Conservation (phyloP, 2,888 invertebrate species). For the Pycnomerus fuliginosus region DNA sequence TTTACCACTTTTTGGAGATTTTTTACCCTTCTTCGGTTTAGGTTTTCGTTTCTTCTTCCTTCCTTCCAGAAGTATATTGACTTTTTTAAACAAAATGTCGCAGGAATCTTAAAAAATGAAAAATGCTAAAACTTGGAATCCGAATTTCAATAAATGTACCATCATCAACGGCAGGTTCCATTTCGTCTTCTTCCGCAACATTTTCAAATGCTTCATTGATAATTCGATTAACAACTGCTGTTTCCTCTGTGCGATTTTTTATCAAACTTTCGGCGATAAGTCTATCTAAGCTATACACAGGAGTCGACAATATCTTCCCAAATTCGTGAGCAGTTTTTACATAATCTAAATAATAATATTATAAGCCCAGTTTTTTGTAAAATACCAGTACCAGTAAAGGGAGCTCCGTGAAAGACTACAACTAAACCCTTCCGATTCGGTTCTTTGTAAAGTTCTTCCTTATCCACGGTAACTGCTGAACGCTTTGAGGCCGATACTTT, state of each 20-base stretch:
- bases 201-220: slow-evolving; percentile 34
- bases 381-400: slow-evolving; percentile 50
- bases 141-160: slow-evolving; percentile 3
- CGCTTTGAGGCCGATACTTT: too few relatives aligned
- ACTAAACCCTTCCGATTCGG: slow-evolving; percentile 40
- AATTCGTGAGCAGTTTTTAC: slow-evolving; percentile 41
- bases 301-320: slow-evolving; percentile 53
- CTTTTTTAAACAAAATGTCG: slow-evolving; percentile 38
- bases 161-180: slow-evolving; percentile 30
- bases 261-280: slow-evolving; percentile 55
- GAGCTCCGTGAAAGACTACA: slow-evolving; percentile 56
- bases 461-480: slow-evolving; percentile 1
- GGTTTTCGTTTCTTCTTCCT: slow-evolving; percentile 12
- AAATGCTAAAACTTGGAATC: slow-evolving; percentile 8
- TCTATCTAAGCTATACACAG: slow-evolving; percentile 56
- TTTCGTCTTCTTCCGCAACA: slow-evolving; percentile 33
- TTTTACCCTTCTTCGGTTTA: slow-evolving; percentile 11
- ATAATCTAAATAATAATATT: slow-evolving; percentile 37
- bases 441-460: slow-evolving; percentile 5
- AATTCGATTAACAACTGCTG: slow-evolving; percentile 38
- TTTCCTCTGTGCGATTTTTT: slow-evolving; percentile 30
- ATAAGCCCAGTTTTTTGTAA: too few relatives aligned
- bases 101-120: slow-evolving; percentile 34
- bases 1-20: slow-evolving; percentile 17
- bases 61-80: slow-evolving; percentile 29